Evolutionary conservation across 2,113 vertebrate genomes (phyloP).

Genomic region (Pelvicachromis taeniatus): DNA sequence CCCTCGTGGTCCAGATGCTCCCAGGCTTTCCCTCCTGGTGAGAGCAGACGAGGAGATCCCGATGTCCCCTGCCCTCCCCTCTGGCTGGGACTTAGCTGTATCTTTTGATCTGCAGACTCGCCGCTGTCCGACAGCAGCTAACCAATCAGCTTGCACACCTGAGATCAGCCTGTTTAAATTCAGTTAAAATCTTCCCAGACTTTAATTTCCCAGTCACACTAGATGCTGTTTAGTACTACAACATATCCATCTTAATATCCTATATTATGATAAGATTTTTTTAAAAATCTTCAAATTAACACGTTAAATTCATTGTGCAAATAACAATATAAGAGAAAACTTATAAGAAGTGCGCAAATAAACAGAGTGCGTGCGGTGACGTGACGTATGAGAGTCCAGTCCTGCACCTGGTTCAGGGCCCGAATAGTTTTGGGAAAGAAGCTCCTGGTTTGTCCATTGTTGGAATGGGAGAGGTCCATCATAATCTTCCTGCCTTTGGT

Average conservation of each 20-base stretch:
- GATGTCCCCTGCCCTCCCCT: neutral
- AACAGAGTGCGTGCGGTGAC: too few relatives aligned
- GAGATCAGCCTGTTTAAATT: neutral
- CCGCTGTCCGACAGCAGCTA: neutral
- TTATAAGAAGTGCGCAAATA: too few relatives aligned
- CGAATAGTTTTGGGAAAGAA: too few relatives aligned
- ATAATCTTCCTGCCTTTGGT: too few relatives aligned
- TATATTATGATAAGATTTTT: neutral
- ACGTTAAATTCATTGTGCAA: neutral
- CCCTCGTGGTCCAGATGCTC: constrained; percentile 4
- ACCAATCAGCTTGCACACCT: neutral
- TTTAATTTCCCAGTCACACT: neutral
- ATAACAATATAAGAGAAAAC: too few relatives aligned
- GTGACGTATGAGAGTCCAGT: too few relatives aligned
- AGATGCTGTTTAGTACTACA: neutral
- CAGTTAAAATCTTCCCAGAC: neutral
- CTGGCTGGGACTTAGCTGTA: neutral
- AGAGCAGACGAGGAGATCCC: neutral
- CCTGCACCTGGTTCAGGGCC: too few relatives aligned
- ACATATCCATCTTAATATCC: neutral
- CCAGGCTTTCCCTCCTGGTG: constrained; percentile 5
- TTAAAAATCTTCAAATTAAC: neutral
- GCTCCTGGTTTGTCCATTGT: too few relatives aligned
- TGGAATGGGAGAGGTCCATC: too few relatives aligned
- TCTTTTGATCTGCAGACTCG: constrained; percentile 28